phyloP scores from a whole-genome alignment of 2,888 invertebrate species.

The Drosophila infuscata region DNA sequence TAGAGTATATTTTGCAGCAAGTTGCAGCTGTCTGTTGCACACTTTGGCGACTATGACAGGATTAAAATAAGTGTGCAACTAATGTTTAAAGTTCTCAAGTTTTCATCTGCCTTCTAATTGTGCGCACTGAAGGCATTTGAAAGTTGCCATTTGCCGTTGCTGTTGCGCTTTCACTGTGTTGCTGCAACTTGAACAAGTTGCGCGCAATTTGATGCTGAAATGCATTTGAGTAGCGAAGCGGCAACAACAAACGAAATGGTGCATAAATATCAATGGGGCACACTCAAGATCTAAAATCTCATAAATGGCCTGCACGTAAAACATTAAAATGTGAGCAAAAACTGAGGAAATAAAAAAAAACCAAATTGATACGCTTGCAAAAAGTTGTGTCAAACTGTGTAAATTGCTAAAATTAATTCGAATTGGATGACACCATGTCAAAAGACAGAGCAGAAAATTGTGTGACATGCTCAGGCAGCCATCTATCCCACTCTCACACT shows the following conservation, averaged over 20 bases:
- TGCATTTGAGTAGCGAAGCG: slow-evolving; percentile 44
- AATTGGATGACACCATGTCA: slow-evolving; percentile 77
- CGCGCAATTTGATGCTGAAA: slow-evolving; percentile 71
- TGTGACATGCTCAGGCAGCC: slow-evolving; percentile 33
- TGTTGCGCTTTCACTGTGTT: slow-evolving; percentile 35
- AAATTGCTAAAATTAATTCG: slow-evolving; percentile 74
- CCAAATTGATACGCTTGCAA: slow-evolving; percentile 30
- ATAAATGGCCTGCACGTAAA: slow-evolving; percentile 65
- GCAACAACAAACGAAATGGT: slow-evolving; percentile 55
- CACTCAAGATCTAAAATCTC: slow-evolving; percentile 8
- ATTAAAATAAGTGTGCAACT: slow-evolving; percentile 57
- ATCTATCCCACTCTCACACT: not conserved
- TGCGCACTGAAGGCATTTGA: slow-evolving; percentile 69
- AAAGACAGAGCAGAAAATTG: slow-evolving; percentile 61
- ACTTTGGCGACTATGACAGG: slow-evolving; percentile 32
- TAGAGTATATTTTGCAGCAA: not conserved
- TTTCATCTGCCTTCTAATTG: slow-evolving; percentile 65
- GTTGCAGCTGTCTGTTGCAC: slow-evolving; percentile 46
- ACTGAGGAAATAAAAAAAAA: slow-evolving; percentile 13
- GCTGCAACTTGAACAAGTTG: slow-evolving; percentile 63
- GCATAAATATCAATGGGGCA: slow-evolving; percentile 62
- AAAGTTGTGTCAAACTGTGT: slow-evolving; percentile 57
- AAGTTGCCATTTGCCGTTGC: slow-evolving; percentile 38
- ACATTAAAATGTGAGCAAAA: slow-evolving; percentile 57
- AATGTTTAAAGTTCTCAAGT: slow-evolving; percentile 51